phyloP scores from a whole-genome alignment of 1,140 invertebrate genomes.

The Macrosteles quadrilineatus region DNA sequence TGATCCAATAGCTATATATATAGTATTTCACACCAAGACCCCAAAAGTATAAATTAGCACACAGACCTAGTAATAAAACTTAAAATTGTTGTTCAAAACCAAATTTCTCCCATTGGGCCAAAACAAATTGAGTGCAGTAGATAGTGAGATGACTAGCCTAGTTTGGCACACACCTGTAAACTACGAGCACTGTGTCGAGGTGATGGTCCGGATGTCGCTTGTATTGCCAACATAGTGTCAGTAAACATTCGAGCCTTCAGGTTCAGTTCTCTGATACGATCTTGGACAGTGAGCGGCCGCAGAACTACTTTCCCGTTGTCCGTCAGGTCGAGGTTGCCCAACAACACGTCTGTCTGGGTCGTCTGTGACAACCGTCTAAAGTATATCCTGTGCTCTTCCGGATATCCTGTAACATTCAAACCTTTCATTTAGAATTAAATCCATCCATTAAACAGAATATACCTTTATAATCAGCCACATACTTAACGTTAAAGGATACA shows the following conservation, averaged over 20 bases:
- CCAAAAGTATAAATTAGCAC: too few species aligned
- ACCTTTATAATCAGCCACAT: too few species aligned
- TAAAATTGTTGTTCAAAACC: too few species aligned
- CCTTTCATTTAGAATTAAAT: slow-evolving; percentile 18
- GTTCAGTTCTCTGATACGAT: slow-evolving; percentile 57
- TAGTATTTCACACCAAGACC: too few species aligned
- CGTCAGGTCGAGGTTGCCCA: slow-evolving; percentile 53
- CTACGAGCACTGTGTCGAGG: slow-evolving; percentile 48
- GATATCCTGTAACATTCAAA: slow-evolving; percentile 48
- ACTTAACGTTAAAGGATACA: slow-evolving; percentile 10
- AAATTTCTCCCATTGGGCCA: too few species aligned
- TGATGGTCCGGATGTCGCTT: slow-evolving; percentile 46
- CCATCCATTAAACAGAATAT: too few species aligned
- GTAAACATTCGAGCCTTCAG: slow-evolving; percentile 56
- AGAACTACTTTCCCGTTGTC: slow-evolving; percentile 49
- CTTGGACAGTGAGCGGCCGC: slow-evolving; percentile 54
- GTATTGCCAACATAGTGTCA: slow-evolving; percentile 55
- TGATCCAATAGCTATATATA: too few species aligned
- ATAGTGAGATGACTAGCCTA: too few species aligned
- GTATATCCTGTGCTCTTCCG: slow-evolving; percentile 50
- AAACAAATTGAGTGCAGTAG: too few species aligned
- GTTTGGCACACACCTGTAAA: slow-evolving; percentile 54
- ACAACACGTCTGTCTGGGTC: slow-evolving; percentile 55
- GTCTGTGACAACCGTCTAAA: slow-evolving; percentile 56
- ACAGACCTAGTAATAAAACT: too few species aligned